These are phyloP conservation scores for Muschampia plurimacula DNA, from an alignment of 2,888 invertebrate species.

Conservation along the genomic window DNA sequence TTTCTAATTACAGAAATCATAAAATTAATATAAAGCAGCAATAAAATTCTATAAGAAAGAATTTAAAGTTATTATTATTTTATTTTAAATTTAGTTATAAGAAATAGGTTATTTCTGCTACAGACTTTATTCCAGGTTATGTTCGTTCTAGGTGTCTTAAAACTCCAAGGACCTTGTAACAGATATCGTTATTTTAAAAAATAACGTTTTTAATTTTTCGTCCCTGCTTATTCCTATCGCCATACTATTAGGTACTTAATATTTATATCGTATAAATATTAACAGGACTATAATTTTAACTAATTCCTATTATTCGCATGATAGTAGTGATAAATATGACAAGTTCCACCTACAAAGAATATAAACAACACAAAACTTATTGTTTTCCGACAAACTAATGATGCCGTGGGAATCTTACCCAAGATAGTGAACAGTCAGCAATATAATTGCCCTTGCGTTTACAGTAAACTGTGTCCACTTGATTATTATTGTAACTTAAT, in stretches of 20 bases:
- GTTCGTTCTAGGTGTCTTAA: background rate
- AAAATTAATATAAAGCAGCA: background rate
- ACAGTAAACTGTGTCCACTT: constrained; percentile 26
- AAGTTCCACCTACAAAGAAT: constrained; percentile 10
- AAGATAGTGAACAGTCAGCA: constrained; percentile 32
- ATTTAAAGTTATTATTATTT: background rate
- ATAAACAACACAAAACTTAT: constrained; percentile 27
- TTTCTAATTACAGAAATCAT: constrained; percentile 8
- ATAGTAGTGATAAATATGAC: constrained; percentile 18
- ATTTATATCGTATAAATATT: background rate
- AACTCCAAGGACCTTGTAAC: too few relatives aligned
- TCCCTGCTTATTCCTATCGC: too few relatives aligned
- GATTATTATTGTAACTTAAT: constrained; percentile 24
- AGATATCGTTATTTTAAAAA: too few relatives aligned
- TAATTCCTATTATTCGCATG: background rate
- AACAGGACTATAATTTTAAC: background rate
- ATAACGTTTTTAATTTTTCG: too few relatives aligned
- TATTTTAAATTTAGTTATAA: too few relatives aligned
- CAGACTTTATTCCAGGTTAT: background rate
- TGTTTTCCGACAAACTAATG: constrained; percentile 33
- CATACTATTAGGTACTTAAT: background rate
- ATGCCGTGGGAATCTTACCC: constrained; percentile 32
- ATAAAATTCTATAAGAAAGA: background rate
- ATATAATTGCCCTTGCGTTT: constrained; percentile 32
- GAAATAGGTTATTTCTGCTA: background rate